phyloP scores from a whole-genome alignment of 2,113 vertebrate genomes.

The Polypterus bichir region DNA sequence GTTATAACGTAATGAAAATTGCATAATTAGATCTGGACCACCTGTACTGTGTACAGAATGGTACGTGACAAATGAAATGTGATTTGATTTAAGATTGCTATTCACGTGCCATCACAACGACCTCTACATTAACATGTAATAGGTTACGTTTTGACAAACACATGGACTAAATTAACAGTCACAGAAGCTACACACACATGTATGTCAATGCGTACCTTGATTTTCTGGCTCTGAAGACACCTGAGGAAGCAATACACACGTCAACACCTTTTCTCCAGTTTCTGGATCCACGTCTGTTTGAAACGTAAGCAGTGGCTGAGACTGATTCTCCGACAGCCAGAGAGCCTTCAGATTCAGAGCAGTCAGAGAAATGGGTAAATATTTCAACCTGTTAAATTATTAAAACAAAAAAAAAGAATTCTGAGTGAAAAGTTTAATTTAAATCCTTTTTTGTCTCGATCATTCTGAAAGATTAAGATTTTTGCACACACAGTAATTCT shows the following conservation, averaged over 20 bases:
- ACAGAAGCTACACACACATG: too few relatives aligned
- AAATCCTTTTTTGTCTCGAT: not conserved
- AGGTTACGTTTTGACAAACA: too few relatives aligned
- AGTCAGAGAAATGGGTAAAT: slow-evolving; percentile 81
- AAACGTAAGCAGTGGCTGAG: slow-evolving; percentile 88
- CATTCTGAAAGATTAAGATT: not conserved
- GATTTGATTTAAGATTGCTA: too few relatives aligned
- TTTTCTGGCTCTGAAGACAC: slow-evolving; percentile 64
- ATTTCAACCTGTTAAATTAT: slow-evolving; percentile 49
- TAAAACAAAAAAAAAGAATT: slow-evolving; percentile 15
- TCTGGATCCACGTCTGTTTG: slow-evolving; percentile 78
- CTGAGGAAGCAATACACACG: slow-evolving; percentile 91
- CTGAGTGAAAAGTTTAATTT: not conserved
- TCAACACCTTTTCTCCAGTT: slow-evolving; percentile 85
- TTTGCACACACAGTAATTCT: not conserved
- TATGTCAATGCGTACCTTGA: slow-evolving; percentile 54
- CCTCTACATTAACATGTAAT: too few relatives aligned
- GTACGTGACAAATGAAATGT: too few relatives aligned
- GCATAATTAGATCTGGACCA: too few relatives aligned
- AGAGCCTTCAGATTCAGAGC: slow-evolving; percentile 82
- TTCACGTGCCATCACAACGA: too few relatives aligned
- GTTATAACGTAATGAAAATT: too few relatives aligned
- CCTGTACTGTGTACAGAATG: too few relatives aligned
- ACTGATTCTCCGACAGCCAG: slow-evolving; percentile 97
- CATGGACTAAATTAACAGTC: too few relatives aligned